These are phyloP conservation scores for Noctuana brunneofusca DNA, from an alignment of 2,888 invertebrate genomes.

Conservation along the genomic window DNA sequence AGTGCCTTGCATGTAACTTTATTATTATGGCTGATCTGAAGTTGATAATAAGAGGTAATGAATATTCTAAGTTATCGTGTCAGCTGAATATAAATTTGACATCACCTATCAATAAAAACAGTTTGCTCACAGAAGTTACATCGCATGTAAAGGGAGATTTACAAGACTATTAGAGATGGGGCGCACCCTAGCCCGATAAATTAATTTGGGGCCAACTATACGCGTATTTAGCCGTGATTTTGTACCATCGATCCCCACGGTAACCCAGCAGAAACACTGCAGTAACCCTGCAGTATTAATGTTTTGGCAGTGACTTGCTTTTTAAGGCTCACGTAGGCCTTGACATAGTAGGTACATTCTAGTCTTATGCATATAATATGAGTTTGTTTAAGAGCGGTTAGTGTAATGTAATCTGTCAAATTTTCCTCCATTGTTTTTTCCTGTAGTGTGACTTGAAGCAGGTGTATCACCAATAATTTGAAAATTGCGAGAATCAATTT, in stretches of 20 bases:
- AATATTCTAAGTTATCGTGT: neutral
- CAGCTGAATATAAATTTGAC: neutral
- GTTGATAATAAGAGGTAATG: too few relatives aligned
- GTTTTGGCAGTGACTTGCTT: slow-evolving; percentile 13
- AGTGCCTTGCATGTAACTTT: too few relatives aligned
- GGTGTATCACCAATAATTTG: too few relatives aligned
- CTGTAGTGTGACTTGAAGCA: too few relatives aligned
- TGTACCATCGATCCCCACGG: slow-evolving; percentile 34
- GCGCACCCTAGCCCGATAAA: slow-evolving; percentile 38
- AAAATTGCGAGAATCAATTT: too few relatives aligned
- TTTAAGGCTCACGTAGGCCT: neutral
- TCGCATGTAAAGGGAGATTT: slow-evolving; percentile 30
- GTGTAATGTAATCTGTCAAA: too few relatives aligned
- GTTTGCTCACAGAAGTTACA: neutral
- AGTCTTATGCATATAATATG: too few relatives aligned
- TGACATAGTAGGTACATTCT: too few relatives aligned
- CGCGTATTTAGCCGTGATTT: slow-evolving; percentile 27
- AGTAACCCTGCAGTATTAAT: neutral
- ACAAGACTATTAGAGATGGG: slow-evolving; percentile 27
- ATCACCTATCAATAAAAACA: neutral
- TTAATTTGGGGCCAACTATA: slow-evolving; percentile 40
- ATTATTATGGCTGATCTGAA: too few relatives aligned
- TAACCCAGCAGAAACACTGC: neutral
- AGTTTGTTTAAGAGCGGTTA: too few relatives aligned
- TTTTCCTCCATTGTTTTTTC: too few relatives aligned